Base-by-base conservation (phyloP, 2,797 vertebrate species). In the Lagorchestes hirsutus region DNA sequence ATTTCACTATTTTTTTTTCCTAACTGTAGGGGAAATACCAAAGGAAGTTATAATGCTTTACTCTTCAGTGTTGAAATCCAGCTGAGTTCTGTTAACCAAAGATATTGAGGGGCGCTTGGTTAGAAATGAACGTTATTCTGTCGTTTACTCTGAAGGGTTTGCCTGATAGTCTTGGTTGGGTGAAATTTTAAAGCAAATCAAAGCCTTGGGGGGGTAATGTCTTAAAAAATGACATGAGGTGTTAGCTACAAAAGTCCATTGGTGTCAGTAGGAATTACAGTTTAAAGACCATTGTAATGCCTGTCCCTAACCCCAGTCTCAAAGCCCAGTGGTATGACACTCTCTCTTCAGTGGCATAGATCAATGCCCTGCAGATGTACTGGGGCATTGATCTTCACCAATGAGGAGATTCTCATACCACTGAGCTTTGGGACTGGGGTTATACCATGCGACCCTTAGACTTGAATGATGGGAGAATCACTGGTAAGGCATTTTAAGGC, bases 161-260 rank as follows among this genome's bases (percentile, higher is more conserved):
- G 50, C 82, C 92, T 92, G 54, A 62, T 55, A 94, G 94, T 91
- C 92, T 62, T 93, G 90, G 91, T 90, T 54, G 40, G 97, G 74
- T 55, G 96, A 96, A 95, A 74, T 96, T 94, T 94, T 74, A 95
- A 97, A 97, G 96, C 96, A 96, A 97, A 96, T 95, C 57, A 96
- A 95, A 96, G 90, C 55, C 94, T 94, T 94, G 93, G 91, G 87
- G 96, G 95, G 92, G 4, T 91, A 92, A 95, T 93, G 57, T 94
- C n/a, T 67, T 87, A 92, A 22, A 67, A 91, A 55, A 55, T 56
- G 54, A 92, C 91, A 94, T 55, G 62, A 97, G 92, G 91, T 50
- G 67, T 82, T 87, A 92, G 87, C 93, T 93, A 62, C 28, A 93
- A 82, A 96, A 92, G 95, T 93, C 94, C 96, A 94, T 14, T 18